Conservation (phyloP, 2,888 invertebrate species). For the Acrobasis repandana region DNA sequence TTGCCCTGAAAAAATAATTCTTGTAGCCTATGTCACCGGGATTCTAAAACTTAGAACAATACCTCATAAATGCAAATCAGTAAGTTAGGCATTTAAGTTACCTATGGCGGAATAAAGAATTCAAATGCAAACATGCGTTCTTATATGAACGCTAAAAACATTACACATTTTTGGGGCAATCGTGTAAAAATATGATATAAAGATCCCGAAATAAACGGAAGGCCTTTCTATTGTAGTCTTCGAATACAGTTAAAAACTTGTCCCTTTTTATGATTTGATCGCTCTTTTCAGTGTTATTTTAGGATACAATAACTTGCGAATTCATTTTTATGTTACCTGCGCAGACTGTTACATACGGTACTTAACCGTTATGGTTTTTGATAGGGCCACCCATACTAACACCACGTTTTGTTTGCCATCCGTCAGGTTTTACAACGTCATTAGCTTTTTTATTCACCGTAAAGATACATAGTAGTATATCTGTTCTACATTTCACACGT, state of each 20-base stretch:
- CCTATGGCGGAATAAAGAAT: no score
- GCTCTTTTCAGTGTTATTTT: background rate
- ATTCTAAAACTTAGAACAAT: no score
- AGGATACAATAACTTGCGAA: background rate
- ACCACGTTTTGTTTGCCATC: constrained; percentile 27
- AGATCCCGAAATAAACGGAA: background rate
- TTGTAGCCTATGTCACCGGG: no score
- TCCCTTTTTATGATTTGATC: background rate
- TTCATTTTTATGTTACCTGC: constrained; percentile 29
- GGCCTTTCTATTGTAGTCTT: background rate
- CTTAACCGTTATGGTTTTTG: constrained; percentile 43
- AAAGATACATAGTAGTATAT: background rate
- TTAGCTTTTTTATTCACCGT: constrained; percentile 17
- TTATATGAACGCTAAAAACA: background rate
- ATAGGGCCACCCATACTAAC: constrained; percentile 42
- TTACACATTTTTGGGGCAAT: background rate
- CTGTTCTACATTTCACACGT: constrained; percentile 4
- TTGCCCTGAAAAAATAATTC: no score
- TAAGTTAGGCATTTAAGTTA: no score
- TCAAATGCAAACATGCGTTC: no score
- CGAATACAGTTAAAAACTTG: constrained; percentile 3
- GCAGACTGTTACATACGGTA: constrained; percentile 39
- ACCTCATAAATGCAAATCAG: no score
- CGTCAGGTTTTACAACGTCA: constrained; percentile 32
- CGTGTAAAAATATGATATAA: background rate